phyloP scores from a whole-genome alignment of 2,888 invertebrate species.

The Chrysopilus asiliformis region DNA sequence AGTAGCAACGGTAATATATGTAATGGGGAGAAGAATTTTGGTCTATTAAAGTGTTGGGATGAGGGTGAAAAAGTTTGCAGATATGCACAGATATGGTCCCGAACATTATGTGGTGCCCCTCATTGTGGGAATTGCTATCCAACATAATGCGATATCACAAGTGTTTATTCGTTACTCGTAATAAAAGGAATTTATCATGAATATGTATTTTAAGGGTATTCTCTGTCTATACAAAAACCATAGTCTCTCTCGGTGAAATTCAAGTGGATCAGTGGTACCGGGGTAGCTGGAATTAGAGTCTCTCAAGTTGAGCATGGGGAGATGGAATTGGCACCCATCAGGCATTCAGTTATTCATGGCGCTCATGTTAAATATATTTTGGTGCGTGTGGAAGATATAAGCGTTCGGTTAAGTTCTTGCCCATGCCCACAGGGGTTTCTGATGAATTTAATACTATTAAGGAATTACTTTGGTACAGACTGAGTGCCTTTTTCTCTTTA shows the following conservation, averaged over 20 bases:
- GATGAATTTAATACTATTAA: not conserved
- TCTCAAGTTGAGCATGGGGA: too few species aligned
- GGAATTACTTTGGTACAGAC: not conserved
- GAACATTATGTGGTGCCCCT: not conserved
- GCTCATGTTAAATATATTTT: not conserved
- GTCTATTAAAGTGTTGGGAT: too few species aligned
- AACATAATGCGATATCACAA: not conserved
- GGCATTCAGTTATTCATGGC: not conserved
- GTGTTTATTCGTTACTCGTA: constrained; percentile 3
- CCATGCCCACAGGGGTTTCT: too few species aligned
- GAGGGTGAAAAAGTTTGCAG: too few species aligned
- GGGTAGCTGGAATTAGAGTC: not conserved
- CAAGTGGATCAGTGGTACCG: not conserved
- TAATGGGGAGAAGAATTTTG: too few species aligned
- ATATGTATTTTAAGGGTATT: constrained; percentile 1
- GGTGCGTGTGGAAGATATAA: too few species aligned
- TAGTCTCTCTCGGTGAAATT: not conserved
- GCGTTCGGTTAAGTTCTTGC: too few species aligned
- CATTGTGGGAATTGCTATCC: not conserved
- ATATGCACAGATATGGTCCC: not conserved
- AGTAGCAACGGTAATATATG: too few species aligned
- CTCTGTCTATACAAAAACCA: too few species aligned
- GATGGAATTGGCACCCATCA: too few species aligned
- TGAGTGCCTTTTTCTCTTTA: not conserved
- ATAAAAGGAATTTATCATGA: constrained; percentile 5